A percentile compares a stretch with the other conserved stretches of the same genome.
Evolutionary conservation across 2,113 vertebrate species (phyloP).

Genomic region (Alethe diademata): DNA sequence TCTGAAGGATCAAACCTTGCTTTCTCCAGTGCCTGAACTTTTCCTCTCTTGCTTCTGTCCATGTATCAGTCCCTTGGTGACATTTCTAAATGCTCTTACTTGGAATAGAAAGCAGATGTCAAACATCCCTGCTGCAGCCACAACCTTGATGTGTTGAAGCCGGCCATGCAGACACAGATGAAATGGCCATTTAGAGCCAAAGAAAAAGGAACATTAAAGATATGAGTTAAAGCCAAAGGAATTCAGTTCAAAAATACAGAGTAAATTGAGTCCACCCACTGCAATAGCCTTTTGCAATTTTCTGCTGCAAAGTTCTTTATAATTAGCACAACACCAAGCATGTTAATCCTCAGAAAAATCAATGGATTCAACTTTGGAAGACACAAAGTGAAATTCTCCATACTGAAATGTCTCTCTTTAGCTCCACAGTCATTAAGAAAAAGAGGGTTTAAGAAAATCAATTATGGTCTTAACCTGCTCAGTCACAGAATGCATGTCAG

Average conservation of each 20-base stretch:
- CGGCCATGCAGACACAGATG: background rate
- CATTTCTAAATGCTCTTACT: background rate
- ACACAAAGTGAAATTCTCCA: constrained; percentile 9
- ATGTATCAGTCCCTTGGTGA: background rate
- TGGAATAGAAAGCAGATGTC: background rate
- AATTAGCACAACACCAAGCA: constrained; percentile 26
- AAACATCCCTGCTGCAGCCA: background rate
- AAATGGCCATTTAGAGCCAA: background rate
- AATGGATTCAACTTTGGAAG: constrained; percentile 17
- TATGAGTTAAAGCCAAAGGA: background rate
- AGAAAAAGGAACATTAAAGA: background rate
- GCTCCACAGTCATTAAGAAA: background rate
- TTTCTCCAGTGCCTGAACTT: background rate
- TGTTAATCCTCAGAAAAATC: constrained; percentile 27
- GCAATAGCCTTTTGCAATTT: background rate
- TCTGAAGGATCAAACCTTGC: background rate
- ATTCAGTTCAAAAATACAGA: constrained; percentile 9
- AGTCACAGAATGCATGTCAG: background rate
- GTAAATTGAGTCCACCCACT: background rate
- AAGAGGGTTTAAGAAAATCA: constrained; percentile 36
- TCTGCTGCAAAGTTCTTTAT: constrained; percentile 26
- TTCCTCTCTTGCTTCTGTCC: background rate
- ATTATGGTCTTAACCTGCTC: constrained; percentile 33
- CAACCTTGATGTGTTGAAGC: background rate
- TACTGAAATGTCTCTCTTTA: background rate